Conservation (phyloP, 1,140 invertebrate species). For the Microplitis demolitor region DNA sequence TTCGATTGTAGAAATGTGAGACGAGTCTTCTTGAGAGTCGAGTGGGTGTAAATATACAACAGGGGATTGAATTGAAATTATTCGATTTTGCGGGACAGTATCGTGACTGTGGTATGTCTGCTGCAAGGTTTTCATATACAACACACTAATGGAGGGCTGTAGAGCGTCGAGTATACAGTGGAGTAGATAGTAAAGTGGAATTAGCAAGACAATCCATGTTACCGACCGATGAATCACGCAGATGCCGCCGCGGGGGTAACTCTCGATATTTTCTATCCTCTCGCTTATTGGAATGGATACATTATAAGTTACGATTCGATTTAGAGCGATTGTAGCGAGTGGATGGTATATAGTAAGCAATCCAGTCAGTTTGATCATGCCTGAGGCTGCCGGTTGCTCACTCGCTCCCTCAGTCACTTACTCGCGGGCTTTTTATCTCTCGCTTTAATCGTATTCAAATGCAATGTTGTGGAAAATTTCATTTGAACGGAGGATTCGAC, state of each 20-base stretch:
- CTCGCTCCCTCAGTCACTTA: not conserved
- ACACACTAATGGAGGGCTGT: not conserved
- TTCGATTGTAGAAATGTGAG: constrained; percentile 8
- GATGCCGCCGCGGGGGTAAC: constrained; percentile 10
- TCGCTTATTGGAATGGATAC: constrained; percentile 29
- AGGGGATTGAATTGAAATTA: constrained; percentile 23
- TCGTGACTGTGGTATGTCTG: not conserved
- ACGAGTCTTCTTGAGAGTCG: not conserved
- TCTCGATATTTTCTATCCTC: constrained; percentile 4
- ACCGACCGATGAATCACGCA: constrained; percentile 47
- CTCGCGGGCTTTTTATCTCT: constrained; percentile 35
- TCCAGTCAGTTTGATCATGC: too few species aligned
- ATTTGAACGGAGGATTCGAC: constrained; percentile 48
- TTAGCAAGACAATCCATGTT: constrained; percentile 45
- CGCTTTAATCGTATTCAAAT: constrained; percentile 61
- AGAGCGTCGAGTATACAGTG: not conserved
- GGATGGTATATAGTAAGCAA: not conserved
- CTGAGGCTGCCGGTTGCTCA: constrained; percentile 9
- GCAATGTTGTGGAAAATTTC: constrained; percentile 64
- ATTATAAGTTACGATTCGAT: constrained; percentile 56
- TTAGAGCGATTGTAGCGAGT: constrained; percentile 36
- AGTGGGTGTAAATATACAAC: constrained; percentile 23
- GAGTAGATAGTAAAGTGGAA: constrained; percentile 29
- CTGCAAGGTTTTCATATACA: not conserved
- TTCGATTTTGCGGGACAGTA: constrained; percentile 18